Base-by-base conservation (phyloP, 1,140 invertebrate genomes). In the Mya arenaria region DNA sequence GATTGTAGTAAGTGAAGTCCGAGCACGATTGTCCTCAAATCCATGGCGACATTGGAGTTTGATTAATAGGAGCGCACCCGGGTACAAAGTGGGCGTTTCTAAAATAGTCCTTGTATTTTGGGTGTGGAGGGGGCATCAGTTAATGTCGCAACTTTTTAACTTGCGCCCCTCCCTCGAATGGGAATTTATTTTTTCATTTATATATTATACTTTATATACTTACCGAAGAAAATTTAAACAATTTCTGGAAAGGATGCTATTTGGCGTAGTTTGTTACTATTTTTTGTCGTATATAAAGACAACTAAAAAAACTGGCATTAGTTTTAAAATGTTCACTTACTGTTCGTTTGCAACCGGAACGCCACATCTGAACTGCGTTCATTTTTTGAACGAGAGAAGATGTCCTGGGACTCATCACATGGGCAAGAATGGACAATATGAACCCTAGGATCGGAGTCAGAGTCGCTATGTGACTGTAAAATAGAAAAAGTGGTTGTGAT, bases 301-400 rank as follows among this genome's bases (percentile, higher is more conserved):
- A 13, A 48, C 41, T 19, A 19, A 13, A 13, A 19, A 48, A 48
- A 19, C 10, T 13, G 19, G 10, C 41, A 48, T 13, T 48, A 10
- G 41, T 48, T 48, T 48, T 48, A 48, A 13, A 48, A 19, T 48
- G 41, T 48, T 10, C 41, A 48, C 44, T 13, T 72, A 72, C 69
- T 48, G 44, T 48, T 3, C 48, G 23, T 39, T 72, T 72, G 44
- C 44, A 72, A 4, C 69, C 69, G n/a, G 6, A 6, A 17, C 69
- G 19, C 69, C 69, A 72, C 69, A 72, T 56, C 28, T 55, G 69
- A 28, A 72, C 69, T n/a, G 69, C 44, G n/a, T 72, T 72, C 48
- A 72, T 56, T 30, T 72, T 30, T 56, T 72, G 69, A 8, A 72
- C 13, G 3, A 72, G 32, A 15, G 44, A 32, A 13, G 44, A 41